Evolutionary conservation across 2,797 vertebrate genomes (phyloP), one percentile per base, ranked within the genome.

Genomic region (Dipus sagitta): DNA sequence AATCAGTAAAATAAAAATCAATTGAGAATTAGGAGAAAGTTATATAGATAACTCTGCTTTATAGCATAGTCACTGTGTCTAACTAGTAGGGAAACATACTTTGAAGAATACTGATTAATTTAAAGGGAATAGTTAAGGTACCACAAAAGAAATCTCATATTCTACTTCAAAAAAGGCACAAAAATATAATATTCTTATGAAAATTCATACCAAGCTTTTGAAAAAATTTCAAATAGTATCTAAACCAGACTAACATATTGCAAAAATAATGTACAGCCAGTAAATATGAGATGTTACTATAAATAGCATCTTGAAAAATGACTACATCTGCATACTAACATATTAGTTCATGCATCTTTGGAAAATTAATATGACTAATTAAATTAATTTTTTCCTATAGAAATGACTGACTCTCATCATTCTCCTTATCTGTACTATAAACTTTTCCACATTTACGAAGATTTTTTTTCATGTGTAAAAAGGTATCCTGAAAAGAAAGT

Each of bases 191-290:
- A 4, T 28, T 71, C 3, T 71, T 81, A 11, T 54, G 26, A 86
- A 90, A 94, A 82, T 54, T 54, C 47, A 52, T 23, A 92, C 18
- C 52, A 86, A 77, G 64, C 2, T 87, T 93, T 96, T 77, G 9
- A 87, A 89, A 6, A 38, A 24, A 28, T 15, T 78, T 92, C 18
- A 38, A 82, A 67, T 79, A 93, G n/a, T 65, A 54, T 17, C 15
- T 9, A 64, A 95, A 92, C 21, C 26, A 84, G 79, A 38, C 34
- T 34, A 81, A 81, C 82, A 64, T 64, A 72, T 72, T 84, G 71
- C 34, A 92, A 94, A 96, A 28, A 88, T 71, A 0, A 81, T 32
- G 81, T 87, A 80, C 7, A 72, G 42, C 62, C 32, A 74, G 26
- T 65, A 38, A 85, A 85, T 20, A 64, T 86, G 28, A 82, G 15